These are phyloP conservation scores for Hirtodrosophila cameraria DNA, from an alignment of 2,888 invertebrate genomes.

Conservation along the genomic window DNA sequence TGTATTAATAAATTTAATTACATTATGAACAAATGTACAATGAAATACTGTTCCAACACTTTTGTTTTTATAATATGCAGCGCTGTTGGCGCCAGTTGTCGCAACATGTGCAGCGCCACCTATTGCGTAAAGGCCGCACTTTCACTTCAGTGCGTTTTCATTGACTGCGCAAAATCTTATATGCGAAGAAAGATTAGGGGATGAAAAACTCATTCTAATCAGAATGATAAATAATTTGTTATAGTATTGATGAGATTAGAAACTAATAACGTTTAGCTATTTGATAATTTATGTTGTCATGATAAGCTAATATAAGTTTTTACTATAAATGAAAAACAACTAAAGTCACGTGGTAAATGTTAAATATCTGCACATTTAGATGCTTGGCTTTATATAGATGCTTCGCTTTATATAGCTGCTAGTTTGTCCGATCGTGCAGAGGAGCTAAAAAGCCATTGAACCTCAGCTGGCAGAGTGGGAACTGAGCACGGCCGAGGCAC, in stretches of 20 bases:
- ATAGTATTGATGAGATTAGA: neutral
- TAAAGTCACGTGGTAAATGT: neutral
- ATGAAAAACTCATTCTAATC: slow-evolving; percentile 48
- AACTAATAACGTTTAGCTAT: neutral
- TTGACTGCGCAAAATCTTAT: slow-evolving; percentile 57
- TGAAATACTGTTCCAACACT: no score
- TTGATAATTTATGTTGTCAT: neutral
- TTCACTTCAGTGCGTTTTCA: slow-evolving; percentile 5
- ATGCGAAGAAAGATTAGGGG: slow-evolving; percentile 25
- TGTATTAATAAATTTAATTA: no score
- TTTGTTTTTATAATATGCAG: neutral
- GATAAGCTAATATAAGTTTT: no score
- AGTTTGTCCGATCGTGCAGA: slow-evolving; percentile 17
- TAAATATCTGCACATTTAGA: neutral
- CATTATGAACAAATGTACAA: no score
- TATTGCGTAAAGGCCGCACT: slow-evolving; percentile 42
- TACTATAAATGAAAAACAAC: neutral
- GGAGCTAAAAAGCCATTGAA: slow-evolving; percentile 51
- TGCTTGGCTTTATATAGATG: neutral
- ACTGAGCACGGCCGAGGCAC: no score
- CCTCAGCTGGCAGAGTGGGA: slow-evolving; percentile 41
- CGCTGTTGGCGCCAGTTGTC: slow-evolving; percentile 42
- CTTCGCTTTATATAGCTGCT: neutral
- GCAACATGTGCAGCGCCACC: slow-evolving; percentile 63
- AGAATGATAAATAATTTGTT: slow-evolving; percentile 25